A percentile compares a stretch with the other conserved stretches of the same genome.
Evolutionary conservation across 2,113 vertebrate genomes (phyloP).

Genomic region (Hiodon alosoides): DNA sequence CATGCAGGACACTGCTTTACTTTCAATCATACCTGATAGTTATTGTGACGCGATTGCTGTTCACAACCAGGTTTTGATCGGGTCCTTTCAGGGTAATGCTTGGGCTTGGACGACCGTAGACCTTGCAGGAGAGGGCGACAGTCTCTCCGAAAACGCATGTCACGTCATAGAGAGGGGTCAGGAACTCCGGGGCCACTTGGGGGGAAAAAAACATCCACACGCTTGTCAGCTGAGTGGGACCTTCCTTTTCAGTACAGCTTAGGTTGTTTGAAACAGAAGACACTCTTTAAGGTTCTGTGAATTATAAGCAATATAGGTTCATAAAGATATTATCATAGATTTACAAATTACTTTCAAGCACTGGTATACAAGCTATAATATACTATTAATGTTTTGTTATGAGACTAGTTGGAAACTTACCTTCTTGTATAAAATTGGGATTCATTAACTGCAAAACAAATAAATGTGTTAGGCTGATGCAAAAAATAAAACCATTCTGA

Average conservation of each 20-base stretch:
- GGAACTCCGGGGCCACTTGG: conserved; percentile 93
- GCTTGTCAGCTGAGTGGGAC: not conserved
- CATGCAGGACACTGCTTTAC: too few relatives aligned
- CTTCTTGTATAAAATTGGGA: conserved; percentile 99
- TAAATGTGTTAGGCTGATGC: conserved; percentile 11
- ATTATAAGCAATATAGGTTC: not conserved
- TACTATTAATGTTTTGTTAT: not conserved
- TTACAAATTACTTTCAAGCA: too few relatives aligned
- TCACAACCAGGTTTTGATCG: conserved; percentile 83
- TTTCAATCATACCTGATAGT: conserved; percentile 57
- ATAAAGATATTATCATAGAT: too few relatives aligned
- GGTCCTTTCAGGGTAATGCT: conserved; percentile 85
- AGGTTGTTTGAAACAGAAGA: too few relatives aligned
- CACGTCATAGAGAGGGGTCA: conserved; percentile 83
- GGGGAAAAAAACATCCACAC: conserved; percentile 14
- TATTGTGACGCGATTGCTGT: conserved; percentile 72
- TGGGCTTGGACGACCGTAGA: conserved; percentile 91
- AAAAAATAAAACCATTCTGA: not conserved
- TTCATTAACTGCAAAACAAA: conserved; percentile 88
- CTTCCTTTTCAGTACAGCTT: not conserved
- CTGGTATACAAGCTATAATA: not conserved
- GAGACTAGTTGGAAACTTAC: conserved; percentile 58
- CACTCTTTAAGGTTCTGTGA: too few relatives aligned
- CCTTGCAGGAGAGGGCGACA: conserved; percentile 91
- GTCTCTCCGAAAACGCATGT: conserved; percentile 91